These are phyloP conservation scores for Bagarius yarrelli DNA, from an alignment of 2,113 vertebrate species.

Conservation along the genomic window DNA sequence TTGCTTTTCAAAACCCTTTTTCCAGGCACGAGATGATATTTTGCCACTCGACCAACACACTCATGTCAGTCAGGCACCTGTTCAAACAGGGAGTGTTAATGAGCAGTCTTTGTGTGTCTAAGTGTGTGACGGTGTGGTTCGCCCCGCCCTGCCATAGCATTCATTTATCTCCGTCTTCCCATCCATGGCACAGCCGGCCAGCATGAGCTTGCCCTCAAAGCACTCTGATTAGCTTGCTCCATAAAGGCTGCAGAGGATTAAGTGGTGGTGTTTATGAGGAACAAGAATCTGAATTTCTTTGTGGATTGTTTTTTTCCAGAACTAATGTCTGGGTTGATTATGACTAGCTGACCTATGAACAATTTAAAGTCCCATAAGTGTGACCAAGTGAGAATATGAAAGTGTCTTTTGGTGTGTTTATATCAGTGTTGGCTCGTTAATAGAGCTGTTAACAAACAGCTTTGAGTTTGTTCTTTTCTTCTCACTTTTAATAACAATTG, in stretches of 20 bases:
- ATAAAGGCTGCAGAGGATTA: slow-evolving; percentile 41
- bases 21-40: slow-evolving; percentile 53
- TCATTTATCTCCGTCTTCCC: slow-evolving; percentile 51
- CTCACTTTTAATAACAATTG: slow-evolving; percentile 30
- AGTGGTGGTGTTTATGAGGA: slow-evolving; percentile 24
- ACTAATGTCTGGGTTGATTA: slow-evolving; percentile 23
- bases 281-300: slow-evolving; percentile 25
- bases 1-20: slow-evolving; percentile 37
- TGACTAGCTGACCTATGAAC: slow-evolving; percentile 42
- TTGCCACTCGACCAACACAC: slow-evolving; percentile 37
- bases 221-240: slow-evolving; percentile 36
- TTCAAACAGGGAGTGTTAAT: slow-evolving; percentile 71
- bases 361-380: slow-evolving; percentile 31
- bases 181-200: slow-evolving; percentile 45
- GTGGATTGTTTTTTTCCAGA: slow-evolving; percentile 27
- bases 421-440: slow-evolving; percentile 35
- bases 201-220: slow-evolving; percentile 54
- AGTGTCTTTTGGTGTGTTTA: slow-evolving; percentile 17
- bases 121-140: slow-evolving; percentile 41
- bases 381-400: slow-evolving; percentile 37
- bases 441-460: slow-evolving; percentile 45
- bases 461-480: slow-evolving; percentile 50
- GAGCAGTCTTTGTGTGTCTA: slow-evolving; percentile 58
- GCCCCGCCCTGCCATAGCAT: slow-evolving; percentile 45
- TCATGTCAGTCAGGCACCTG: slow-evolving; percentile 66